A percentile compares a stretch with the other conserved stretches of the same genome.
These are phyloP conservation scores for Frieseomelitta varia DNA, from an alignment of 1,140 invertebrate genomes.

Conservation along the genomic window DNA sequence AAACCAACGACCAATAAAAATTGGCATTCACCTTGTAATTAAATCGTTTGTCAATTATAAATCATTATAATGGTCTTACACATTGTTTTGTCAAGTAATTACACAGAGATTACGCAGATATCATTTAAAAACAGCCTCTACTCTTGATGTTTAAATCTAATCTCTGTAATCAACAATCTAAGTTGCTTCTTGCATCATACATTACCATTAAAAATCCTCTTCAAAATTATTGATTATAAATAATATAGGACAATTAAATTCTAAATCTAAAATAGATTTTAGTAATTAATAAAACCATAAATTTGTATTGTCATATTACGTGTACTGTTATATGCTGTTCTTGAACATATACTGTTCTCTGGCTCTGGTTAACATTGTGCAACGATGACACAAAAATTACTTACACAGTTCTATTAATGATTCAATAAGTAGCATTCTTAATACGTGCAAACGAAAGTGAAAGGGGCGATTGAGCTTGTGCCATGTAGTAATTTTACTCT, in stretches of 20 bases:
- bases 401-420: background rate
- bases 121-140: background rate
- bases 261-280: background rate
- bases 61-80: too few species aligned
- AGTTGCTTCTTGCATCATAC: background rate
- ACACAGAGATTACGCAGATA: background rate
- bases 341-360: too few species aligned
- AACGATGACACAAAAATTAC: background rate
- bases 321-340: background rate
- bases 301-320: background rate
- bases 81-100: too few species aligned
- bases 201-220: background rate
- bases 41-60: background rate
- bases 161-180: background rate
- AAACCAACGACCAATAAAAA: background rate
- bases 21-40: background rate
- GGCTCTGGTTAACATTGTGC: background rate
- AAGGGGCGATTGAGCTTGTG: background rate
- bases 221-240: background rate
- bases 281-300: background rate
- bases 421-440: background rate
- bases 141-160: background rate
- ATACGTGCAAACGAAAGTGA: constrained; percentile 14
- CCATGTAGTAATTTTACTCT: constrained; percentile 5
- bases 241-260: background rate